Percentiles rank a stretch among this genome's conserved stretches.
These are phyloP conservation scores for Seladonia tumulorum DNA, from an alignment of 2,888 invertebrate species.

Conservation along the genomic window DNA sequence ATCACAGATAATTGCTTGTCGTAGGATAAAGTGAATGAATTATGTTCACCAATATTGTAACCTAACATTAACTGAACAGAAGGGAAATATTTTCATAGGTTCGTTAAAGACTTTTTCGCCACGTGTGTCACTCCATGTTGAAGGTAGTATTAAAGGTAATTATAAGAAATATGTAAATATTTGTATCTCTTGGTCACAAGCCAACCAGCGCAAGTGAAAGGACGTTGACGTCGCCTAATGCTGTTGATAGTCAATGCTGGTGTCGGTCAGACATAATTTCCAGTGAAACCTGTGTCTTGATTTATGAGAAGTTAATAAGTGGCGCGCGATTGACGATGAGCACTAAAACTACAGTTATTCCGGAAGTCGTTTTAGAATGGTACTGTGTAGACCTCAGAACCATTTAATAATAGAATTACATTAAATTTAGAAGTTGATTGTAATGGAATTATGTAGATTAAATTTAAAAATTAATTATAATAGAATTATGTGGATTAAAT, in stretches of 20 bases:
- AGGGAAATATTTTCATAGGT: not conserved
- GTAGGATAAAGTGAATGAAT: not conserved
- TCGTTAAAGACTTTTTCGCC: not conserved
- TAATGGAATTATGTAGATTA: no score
- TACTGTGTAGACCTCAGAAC: not conserved
- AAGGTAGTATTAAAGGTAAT: not conserved
- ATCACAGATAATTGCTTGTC: no score
- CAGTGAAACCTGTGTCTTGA: not conserved
- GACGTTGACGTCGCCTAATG: not conserved
- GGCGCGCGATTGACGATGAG: not conserved
- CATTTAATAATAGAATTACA: not conserved
- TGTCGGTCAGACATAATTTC: not conserved
- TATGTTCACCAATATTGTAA: not conserved
- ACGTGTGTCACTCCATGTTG: not conserved
- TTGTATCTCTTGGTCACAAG: not conserved
- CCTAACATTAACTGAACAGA: no score
- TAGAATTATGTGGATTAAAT: no score
- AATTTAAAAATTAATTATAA: no score
- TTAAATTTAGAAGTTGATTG: no score
- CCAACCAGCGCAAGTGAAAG: not conserved
- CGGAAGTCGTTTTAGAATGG: not conserved
- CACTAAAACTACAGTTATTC: not conserved
- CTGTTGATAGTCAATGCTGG: not conserved
- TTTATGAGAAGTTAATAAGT: constrained; percentile 8
- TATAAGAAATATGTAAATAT: not conserved